Evolutionary conservation across 2,888 invertebrate species (phyloP).

Genomic region (Drosophila paracracens): DNA sequence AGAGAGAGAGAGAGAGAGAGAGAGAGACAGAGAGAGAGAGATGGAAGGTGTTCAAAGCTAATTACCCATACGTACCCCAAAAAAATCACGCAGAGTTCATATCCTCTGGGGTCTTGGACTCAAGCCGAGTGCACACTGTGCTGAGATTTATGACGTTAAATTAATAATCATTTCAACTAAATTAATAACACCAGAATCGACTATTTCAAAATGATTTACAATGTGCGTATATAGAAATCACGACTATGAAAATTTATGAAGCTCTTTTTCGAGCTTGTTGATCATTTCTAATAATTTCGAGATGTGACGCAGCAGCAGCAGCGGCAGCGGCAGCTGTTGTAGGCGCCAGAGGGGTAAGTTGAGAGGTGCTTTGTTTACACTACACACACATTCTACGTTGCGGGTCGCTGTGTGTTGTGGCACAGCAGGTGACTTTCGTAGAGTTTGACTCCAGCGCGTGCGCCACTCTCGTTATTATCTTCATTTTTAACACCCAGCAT

Average conservation of each 20-base stretch:
- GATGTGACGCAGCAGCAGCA: neutral
- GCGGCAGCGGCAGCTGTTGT: constrained; percentile 20
- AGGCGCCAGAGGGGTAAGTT: constrained; percentile 21
- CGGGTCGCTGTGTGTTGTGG: constrained; percentile 40
- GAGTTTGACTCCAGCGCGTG: constrained; percentile 66
- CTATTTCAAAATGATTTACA: constrained; percentile 67
- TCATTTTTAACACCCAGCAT: constrained; percentile 78
- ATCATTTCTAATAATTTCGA: constrained; percentile 61
- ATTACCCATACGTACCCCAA: constrained; percentile 71
- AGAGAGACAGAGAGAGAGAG: neutral
- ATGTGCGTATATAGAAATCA: constrained; percentile 58
- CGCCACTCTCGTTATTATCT: constrained; percentile 75
- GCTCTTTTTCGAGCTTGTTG: constrained; percentile 56
- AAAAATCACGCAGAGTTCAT: constrained; percentile 51
- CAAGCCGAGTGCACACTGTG: constrained; percentile 38
- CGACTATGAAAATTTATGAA: constrained; percentile 55
- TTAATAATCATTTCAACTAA: constrained; percentile 80
- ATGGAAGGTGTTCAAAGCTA: constrained; percentile 52
- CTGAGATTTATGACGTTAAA: constrained; percentile 71
- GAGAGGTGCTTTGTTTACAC: constrained; percentile 53
- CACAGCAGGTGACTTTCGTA: constrained; percentile 73
- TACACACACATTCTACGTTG: constrained; percentile 24
- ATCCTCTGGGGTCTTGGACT: constrained; percentile 6
- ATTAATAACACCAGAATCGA: constrained; percentile 69
- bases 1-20: rapidly evolving